Conservation (phyloP, 2,797 vertebrate genomes). For the Strix occidentalis region DNA sequence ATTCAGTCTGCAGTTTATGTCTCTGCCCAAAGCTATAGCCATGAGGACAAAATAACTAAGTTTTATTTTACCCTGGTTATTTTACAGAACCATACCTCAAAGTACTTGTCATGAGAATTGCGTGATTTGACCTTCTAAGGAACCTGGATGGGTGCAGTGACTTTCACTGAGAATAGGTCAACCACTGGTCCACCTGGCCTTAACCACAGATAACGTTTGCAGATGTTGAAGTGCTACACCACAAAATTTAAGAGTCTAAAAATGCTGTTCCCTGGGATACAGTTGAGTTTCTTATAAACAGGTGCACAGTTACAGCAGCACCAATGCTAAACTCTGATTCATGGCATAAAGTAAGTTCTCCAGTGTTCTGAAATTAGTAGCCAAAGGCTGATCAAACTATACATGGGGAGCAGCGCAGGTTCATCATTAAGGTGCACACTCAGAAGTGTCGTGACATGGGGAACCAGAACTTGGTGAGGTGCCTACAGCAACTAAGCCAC, state of each 20-base stretch:
- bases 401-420: neutral
- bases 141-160: neutral
- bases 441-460: neutral
- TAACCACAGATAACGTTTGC: neutral
- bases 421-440: neutral
- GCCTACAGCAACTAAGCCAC: neutral
- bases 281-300: neutral
- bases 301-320: neutral
- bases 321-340: neutral
- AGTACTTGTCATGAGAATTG: neutral
- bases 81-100: neutral
- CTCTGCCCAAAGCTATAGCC: neutral
- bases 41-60: neutral
- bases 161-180: neutral
- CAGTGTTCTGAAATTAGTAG: neutral
- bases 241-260: neutral
- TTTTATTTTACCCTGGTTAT: neutral
- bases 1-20: neutral
- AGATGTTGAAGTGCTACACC: neutral
- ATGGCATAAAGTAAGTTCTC: neutral
- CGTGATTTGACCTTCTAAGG: neutral
- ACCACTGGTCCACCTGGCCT: neutral
- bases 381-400: neutral
- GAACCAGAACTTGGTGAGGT: neutral
- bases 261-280: neutral